Conservation (phyloP, 2,888 invertebrate species). For the Thecophora atra region DNA sequence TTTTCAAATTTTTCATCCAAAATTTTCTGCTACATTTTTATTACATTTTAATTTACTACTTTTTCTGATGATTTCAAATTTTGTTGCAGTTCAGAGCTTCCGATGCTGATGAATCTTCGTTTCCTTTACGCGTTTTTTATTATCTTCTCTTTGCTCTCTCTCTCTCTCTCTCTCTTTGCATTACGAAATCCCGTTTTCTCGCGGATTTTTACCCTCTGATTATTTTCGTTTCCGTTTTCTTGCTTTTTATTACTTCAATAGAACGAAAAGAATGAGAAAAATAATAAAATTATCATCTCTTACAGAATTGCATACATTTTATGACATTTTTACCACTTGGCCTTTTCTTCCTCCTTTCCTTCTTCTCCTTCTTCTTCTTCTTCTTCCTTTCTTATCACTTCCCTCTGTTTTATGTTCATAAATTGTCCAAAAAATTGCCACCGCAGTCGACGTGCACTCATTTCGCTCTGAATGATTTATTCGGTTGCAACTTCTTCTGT, state of each 20-base stretch:
- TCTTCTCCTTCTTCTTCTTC: not conserved
- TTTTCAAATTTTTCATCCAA: not conserved
- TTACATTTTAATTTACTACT: not conserved
- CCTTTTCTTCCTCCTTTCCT: not conserved
- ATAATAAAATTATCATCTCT: too few species aligned
- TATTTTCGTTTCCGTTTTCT: not conserved
- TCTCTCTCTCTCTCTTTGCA: not conserved
- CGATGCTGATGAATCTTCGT: not conserved
- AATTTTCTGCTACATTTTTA: not conserved
- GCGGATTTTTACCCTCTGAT: not conserved
- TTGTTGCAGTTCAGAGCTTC: too few species aligned
- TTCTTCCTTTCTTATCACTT: not conserved
- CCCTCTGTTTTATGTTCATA: constrained; percentile 22
- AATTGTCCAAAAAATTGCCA: constrained; percentile 26
- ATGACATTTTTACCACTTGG: not conserved
- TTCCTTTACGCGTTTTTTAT: not conserved
- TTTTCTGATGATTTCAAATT: not conserved
- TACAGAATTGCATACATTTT: not conserved
- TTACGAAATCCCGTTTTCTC: not conserved
- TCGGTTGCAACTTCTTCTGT: constrained; percentile 17
- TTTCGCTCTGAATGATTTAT: constrained; percentile 29
- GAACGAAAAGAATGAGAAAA: too few species aligned
- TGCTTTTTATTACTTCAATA: not conserved
- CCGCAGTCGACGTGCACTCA: constrained; percentile 28
- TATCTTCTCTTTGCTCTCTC: not conserved